phyloP scores from a whole-genome alignment of 2,888 invertebrate species.

The Tipula unca region DNA sequence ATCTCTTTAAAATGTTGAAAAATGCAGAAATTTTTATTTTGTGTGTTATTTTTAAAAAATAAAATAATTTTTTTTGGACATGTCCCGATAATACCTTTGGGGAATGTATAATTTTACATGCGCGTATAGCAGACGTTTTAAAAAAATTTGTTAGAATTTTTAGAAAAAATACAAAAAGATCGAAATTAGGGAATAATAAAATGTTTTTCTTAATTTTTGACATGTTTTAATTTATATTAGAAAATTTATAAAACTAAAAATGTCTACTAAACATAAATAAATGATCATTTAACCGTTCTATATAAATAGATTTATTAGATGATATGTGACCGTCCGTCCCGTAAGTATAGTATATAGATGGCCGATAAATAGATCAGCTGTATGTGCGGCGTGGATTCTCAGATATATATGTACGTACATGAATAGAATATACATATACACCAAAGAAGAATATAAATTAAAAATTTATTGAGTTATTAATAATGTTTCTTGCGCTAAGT shows the following conservation, averaged over 20 bases:
- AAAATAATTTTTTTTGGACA: not conserved
- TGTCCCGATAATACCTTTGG: constrained; percentile 8
- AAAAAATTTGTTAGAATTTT: not conserved
- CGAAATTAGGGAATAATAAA: not conserved
- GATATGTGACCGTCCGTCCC: not conserved
- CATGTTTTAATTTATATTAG: not conserved
- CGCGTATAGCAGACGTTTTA: not conserved
- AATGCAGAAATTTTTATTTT: not conserved
- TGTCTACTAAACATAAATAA: not conserved
- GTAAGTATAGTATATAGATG: not conserved
- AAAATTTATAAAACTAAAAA: not conserved
- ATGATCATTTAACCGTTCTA: not conserved
- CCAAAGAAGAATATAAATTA: not conserved
- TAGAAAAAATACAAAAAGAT: not conserved
- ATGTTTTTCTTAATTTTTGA: not conserved
- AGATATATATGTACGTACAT: too few relatives aligned
- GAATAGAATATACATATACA: too few relatives aligned
- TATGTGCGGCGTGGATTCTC: not conserved
- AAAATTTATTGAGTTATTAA: not conserved
- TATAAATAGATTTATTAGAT: not conserved
- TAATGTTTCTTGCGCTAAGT: not conserved
- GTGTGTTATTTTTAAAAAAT: not conserved
- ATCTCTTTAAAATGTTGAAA: not conserved
- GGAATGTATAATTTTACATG: not conserved
- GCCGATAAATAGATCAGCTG: not conserved